A percentile compares a stretch with the other conserved stretches of the same genome.
Conservation (phyloP, 1,140 invertebrate species). For the Drosophila ogumai region DNA sequence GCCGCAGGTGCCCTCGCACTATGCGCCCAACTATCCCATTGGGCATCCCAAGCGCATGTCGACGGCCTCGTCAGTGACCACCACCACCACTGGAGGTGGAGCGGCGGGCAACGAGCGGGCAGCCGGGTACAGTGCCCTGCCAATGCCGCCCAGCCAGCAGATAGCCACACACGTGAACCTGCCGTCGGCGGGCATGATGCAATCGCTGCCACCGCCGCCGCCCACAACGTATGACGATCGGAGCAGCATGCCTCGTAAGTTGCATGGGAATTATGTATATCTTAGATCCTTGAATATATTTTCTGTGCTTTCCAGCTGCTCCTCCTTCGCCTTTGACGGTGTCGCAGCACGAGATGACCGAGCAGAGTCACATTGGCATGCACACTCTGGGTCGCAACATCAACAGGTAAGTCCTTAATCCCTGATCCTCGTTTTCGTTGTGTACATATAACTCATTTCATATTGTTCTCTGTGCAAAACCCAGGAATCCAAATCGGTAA, state of each 20-base stretch:
- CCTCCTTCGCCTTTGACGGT: conserved; percentile 92
- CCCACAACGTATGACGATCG: conserved; percentile 88
- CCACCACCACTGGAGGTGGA: conserved; percentile 64
- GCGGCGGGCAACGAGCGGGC: conserved; percentile 87
- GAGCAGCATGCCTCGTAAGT: conserved; percentile 93
- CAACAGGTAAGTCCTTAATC: conserved; percentile 71
- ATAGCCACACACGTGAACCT: conserved; percentile 86
- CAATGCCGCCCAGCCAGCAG: conserved; percentile 88
- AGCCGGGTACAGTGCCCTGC: conserved; percentile 93
- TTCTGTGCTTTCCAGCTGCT: conserved; percentile 85
- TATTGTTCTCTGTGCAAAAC: conserved; percentile 39
- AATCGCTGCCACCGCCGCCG: conserved; percentile 89
- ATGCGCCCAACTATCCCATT: conserved; percentile 96
- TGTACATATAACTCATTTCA: conserved; percentile 49
- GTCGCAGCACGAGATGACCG: conserved; percentile 84
- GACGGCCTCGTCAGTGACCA: conserved; percentile 69
- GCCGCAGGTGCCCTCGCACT: conserved; percentile 97
- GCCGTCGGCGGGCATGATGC: conserved; percentile 88
- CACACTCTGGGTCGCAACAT: conserved; percentile 87
- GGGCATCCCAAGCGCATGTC: conserved; percentile 89
- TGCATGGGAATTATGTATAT: accelerated
- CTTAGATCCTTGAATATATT: neutral
- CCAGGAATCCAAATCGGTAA: conserved; percentile 79
- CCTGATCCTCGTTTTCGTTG: conserved; percentile 7
- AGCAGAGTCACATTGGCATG: conserved; percentile 86